Evolutionary conservation across 1,140 invertebrate species (phyloP).

Genomic region (Euwallacea fornicatus): DNA sequence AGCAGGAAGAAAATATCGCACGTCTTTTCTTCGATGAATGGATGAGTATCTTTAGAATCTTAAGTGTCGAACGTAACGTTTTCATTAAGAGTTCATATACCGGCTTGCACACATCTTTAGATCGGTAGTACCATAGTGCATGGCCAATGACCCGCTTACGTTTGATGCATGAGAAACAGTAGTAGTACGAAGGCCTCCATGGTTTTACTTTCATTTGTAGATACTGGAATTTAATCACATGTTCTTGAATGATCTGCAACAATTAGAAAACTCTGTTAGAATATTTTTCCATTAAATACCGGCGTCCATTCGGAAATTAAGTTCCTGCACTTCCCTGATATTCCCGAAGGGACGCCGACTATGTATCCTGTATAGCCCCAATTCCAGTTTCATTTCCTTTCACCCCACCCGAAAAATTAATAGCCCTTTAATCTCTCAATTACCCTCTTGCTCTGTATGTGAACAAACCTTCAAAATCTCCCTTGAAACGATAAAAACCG

Average conservation of each 20-base stretch:
- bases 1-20: conserved; percentile 17
- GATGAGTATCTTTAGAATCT: conserved; percentile 32
- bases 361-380: conserved; percentile 11
- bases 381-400: conserved; percentile 18
- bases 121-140: conserved; percentile 34
- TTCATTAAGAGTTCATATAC: conserved; percentile 12
- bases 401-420: conserved; percentile 3
- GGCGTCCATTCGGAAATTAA: conserved; percentile 9
- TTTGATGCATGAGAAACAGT: conserved; percentile 31
- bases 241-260: neutral
- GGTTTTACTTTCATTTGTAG: conserved; percentile 38
- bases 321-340: conserved; percentile 1
- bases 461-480: no score
- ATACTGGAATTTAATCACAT: no score
- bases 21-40: conserved; percentile 3
- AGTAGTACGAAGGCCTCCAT: conserved; percentile 25
- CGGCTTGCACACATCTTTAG: conserved; percentile 35
- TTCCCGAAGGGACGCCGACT: neutral
- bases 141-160: conserved; percentile 43
- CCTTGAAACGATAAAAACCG: no score
- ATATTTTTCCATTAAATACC: conserved; percentile 9
- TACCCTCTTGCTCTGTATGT: no score
- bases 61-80: conserved; percentile 25
- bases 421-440: neutral
- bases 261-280: neutral